phyloP scores from a whole-genome alignment of 2,888 invertebrate species.

The Epistrophella euchroma region DNA sequence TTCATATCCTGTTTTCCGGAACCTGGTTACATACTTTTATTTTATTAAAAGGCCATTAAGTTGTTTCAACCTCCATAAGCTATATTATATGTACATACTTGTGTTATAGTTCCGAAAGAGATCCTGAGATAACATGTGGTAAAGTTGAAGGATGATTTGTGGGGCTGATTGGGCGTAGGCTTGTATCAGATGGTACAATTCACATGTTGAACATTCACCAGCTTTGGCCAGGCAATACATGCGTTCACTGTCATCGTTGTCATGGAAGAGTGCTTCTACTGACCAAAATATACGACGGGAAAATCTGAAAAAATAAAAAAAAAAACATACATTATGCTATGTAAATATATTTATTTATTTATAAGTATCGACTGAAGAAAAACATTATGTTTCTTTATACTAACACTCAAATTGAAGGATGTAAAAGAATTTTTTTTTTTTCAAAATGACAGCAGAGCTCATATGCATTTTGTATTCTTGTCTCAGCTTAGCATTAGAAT shows the following conservation, averaged over 20 bases:
- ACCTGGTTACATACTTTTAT: neutral
- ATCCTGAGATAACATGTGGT: slow-evolving; percentile 87
- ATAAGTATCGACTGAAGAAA: too few relatives aligned
- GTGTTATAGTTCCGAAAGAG: slow-evolving; percentile 86
- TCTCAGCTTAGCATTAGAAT: too few relatives aligned
- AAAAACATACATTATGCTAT: too few relatives aligned
- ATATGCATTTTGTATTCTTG: too few relatives aligned
- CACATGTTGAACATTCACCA: slow-evolving; percentile 88
- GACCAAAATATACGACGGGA: slow-evolving; percentile 91
- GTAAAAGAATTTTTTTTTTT: too few relatives aligned
- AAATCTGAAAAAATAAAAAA: slow-evolving; percentile 84
- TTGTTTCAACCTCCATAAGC: neutral
- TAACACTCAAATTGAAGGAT: too few relatives aligned
- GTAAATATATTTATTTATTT: too few relatives aligned
- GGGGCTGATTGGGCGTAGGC: slow-evolving; percentile 91
- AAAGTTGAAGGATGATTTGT: slow-evolving; percentile 87
- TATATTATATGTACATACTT: slow-evolving; percentile 84
- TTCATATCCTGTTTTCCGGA: neutral
- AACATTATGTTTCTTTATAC: too few relatives aligned
- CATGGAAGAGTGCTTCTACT: slow-evolving; percentile 88
- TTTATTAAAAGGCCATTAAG: neutral
- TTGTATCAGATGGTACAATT: slow-evolving; percentile 91
- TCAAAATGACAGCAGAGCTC: too few relatives aligned
- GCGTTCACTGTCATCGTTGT: slow-evolving; percentile 86
- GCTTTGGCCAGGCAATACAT: slow-evolving; percentile 86